phyloP scores from a whole-genome alignment of 92 coral and sea anemone species.

The Blastomussa wellsi region DNA sequence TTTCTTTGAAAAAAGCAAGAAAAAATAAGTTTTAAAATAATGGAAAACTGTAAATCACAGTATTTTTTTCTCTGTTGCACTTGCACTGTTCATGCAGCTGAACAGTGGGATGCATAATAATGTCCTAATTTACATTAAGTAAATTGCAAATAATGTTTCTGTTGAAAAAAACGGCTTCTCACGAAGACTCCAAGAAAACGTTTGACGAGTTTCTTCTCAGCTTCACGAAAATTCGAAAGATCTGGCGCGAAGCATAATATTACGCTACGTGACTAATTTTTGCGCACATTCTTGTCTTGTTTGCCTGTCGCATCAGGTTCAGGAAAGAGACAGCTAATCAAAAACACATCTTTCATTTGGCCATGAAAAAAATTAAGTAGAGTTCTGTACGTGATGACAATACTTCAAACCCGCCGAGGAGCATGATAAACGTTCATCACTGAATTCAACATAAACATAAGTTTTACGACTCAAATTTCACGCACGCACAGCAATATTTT shows the following conservation, averaged over 20 bases:
- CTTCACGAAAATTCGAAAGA: background rate
- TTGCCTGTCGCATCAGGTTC: background rate
- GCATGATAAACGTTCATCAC: background rate
- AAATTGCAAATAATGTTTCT: background rate
- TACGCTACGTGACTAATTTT: background rate
- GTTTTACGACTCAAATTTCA: background rate
- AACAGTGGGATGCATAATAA: background rate
- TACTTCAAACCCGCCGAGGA: background rate
- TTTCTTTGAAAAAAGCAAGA: background rate
- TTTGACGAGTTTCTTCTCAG: background rate
- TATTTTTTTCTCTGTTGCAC: background rate
- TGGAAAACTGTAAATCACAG: background rate
- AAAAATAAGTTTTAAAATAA: background rate
- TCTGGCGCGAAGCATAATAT: background rate
- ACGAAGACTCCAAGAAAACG: background rate
- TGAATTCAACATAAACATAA: background rate
- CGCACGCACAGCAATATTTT: background rate
- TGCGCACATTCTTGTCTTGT: background rate
- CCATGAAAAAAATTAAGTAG: background rate
- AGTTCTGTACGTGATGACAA: background rate
- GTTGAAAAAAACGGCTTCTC: background rate
- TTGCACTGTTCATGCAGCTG: background rate
- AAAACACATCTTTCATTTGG: constrained; percentile 11
- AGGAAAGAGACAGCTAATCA: background rate
- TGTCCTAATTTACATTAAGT: background rate